Evolutionary conservation across 30 jellyfish, hydroid and myxozoan species (phyloP), one percentile per base, ranked within the genome.

Genomic region (Cassiopea andromeda): DNA sequence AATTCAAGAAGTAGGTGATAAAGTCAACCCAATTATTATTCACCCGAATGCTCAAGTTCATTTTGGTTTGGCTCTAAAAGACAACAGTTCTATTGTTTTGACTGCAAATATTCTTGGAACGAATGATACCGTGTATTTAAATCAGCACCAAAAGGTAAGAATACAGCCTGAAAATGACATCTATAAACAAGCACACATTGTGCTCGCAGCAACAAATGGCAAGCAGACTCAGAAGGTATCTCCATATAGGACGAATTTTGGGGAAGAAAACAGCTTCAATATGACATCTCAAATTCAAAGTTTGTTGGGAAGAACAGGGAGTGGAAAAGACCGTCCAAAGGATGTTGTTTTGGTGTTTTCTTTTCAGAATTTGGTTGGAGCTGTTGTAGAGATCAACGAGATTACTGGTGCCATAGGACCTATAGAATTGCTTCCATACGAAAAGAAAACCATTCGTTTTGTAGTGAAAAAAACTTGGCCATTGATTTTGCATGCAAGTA

Each of bases 391-490:
- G 49, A 87, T 91, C 10, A 73, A 80, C 15, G 99, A 96, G 77
- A 88, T 96, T 19, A 92, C 97, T 38, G 99, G 98, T 1, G 91
- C 98, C 0, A 84, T 96, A 2, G 85, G 92, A 44, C 97, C 98
- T 60, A 75, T 89, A 44, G 75, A 47, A 48, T 78, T 92, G 8
- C 92, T 78, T 64, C 97, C 99, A 2, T 70, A 70, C 77, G 75
- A 89, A 84, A 82, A 66, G 46, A 77, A 87, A 49, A 86, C 81
- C 18, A 83, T 85, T 57, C 43, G 84, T 8, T 60, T 92, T 48
- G 60, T 92, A 7, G 94, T 96, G 16, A 71, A 81, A 83, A 77
- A 89, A n/a, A 73, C 98, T 2, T 88, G 97, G 97, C 97, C 99
- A 16, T 44, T 96, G 90, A 77, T 85, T 17, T 87, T 96, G 79